Base-by-base conservation (phyloP, 2,888 invertebrate species). In the Lepidocyrtoides sp. region DNA sequence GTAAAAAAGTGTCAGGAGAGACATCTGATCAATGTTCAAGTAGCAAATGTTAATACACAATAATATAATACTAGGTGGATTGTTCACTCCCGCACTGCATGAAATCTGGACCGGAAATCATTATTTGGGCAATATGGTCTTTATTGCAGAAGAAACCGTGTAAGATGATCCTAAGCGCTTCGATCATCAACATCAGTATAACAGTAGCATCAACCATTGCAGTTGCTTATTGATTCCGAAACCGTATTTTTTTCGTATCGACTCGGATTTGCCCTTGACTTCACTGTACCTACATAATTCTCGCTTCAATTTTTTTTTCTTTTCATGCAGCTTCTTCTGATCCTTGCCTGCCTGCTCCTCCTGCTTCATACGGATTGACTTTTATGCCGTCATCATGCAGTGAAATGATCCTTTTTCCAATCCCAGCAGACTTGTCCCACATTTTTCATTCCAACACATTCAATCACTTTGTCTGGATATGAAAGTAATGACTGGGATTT, bases 51-150 rank as follows among this genome's bases (percentile, higher is more conserved):
- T 29, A 66, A 29, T 12, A 51, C 17, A 63, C 17, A 20, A 36
- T 84, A 51, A n/a, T 32, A n/a, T n/a, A n/a, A n/a, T n/a, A n/a
- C n/a, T n/a, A n/a, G n/a, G 14, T 36, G 29, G 36, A 82, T 77
- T 20, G 69, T 69, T 81, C 79, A 69, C 57, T 60, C 44, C 8
- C 69, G 36, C 81, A 48, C 82, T 69, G 63, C 66, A 60, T 83
- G 92, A 93, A 93, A 93, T 94, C 92, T 93, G 91, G 93, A 92
- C 94, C 94, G 94, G 94, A 94, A 94, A 94, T 94, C 94, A 94
- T 94, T 94, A 94, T 94, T 94, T 94, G 94, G 93, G 94, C 94
- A 94, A 94, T 94, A 94, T 94, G 94, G 94, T 93, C 94, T 94
- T 94, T 94, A 94, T 94, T 92, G 93, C 94, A 93, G 90, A 51